Evolutionary conservation across 2,888 invertebrate genomes (phyloP).

Genomic region (Metallyticus violacea): DNA sequence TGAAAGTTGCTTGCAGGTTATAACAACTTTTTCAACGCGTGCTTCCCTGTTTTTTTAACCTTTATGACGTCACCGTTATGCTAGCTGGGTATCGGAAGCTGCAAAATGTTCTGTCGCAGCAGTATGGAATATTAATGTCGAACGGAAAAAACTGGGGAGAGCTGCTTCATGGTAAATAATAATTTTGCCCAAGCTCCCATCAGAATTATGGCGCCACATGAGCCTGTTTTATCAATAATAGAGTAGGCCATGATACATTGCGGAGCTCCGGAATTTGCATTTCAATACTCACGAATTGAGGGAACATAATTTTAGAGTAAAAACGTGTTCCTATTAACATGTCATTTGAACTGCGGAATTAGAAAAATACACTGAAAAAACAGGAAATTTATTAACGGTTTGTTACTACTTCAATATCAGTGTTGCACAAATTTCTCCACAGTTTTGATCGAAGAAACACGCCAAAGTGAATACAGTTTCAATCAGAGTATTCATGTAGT

Average conservation of each 20-base stretch:
- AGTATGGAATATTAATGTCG: background rate
- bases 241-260: background rate
- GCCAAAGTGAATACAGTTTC: too few species aligned
- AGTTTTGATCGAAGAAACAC: too few species aligned
- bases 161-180: background rate
- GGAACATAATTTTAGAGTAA: background rate
- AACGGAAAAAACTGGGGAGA: background rate
- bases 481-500: too few species aligned
- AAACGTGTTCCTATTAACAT: background rate
- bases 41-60: background rate
- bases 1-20: background rate
- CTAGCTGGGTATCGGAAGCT: background rate
- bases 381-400: background rate
- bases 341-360: background rate
- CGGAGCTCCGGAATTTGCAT: background rate
- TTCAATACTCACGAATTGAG: background rate
- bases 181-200: background rate
- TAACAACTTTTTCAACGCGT: background rate
- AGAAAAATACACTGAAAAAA: background rate
- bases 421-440: too few species aligned
- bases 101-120: background rate
- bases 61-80: background rate
- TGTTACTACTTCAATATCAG: background rate
- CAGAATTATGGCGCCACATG: background rate
- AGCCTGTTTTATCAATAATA: background rate